Evolutionary conservation across 2,113 vertebrate species (phyloP).

Genomic region (Diphyllodes magnificus): DNA sequence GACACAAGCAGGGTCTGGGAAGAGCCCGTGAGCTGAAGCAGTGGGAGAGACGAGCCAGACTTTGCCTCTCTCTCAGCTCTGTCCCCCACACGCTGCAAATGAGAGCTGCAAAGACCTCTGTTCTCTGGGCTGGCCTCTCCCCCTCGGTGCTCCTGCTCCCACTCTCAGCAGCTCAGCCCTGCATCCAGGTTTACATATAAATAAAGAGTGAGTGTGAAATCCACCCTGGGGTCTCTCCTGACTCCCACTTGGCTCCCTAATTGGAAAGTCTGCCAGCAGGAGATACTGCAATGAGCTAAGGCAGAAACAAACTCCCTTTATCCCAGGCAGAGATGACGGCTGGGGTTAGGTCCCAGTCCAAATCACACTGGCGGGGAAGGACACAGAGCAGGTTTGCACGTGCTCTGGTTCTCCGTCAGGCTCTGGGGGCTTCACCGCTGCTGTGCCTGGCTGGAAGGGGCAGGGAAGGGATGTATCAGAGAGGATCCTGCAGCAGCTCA

Average conservation of each 20-base stretch:
- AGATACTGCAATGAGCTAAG: slow-evolving; percentile 41
- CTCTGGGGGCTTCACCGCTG: background rate
- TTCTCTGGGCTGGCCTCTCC: background rate
- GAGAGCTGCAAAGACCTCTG: slow-evolving; percentile 19
- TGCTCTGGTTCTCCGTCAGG: background rate
- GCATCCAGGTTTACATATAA: slow-evolving; percentile 54
- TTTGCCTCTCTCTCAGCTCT: background rate
- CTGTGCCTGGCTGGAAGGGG: background rate
- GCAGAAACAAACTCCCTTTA: slow-evolving; percentile 32
- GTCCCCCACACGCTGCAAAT: background rate
- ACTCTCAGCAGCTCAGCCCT: slow-evolving; percentile 43
- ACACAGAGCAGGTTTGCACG: background rate
- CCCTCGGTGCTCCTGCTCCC: background rate
- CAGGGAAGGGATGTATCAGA: background rate
- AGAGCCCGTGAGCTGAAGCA: background rate
- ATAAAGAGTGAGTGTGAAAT: slow-evolving; percentile 57
- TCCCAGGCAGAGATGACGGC: background rate
- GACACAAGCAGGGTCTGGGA: background rate
- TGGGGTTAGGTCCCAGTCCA: background rate
- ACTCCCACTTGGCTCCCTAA: slow-evolving; percentile 56
- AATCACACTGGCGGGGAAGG: background rate
- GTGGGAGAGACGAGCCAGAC: background rate
- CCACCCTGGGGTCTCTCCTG: slow-evolving; percentile 57
- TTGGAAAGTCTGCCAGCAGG: slow-evolving; percentile 58
- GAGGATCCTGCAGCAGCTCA: background rate